phyloP scores from a whole-genome alignment of 2,888 invertebrate genomes.

The Corbicula japonica region DNA sequence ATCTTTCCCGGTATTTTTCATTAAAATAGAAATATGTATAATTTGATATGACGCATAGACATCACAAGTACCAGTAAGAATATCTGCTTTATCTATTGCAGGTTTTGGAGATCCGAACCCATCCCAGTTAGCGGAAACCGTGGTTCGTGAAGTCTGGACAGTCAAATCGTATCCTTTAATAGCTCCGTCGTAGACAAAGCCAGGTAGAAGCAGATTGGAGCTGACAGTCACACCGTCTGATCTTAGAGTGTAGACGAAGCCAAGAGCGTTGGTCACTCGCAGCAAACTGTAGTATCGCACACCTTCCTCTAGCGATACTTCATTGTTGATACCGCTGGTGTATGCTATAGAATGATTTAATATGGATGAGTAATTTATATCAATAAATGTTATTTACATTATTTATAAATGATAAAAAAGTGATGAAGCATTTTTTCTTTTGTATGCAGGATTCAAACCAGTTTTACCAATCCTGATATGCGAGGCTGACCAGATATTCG shows the following conservation, averaged over 20 bases:
- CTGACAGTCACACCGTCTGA: constrained; percentile 77
- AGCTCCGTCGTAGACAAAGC: constrained; percentile 75
- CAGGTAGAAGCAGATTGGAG: constrained; percentile 75
- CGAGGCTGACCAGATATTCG: no score
- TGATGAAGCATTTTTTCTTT: no score
- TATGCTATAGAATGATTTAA: no score
- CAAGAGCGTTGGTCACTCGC: constrained; percentile 73
- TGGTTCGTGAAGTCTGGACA: constrained; percentile 62
- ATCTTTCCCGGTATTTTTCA: no score
- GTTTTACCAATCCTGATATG: no score
- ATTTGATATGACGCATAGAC: no score
- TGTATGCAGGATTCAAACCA: no score
- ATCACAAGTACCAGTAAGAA: constrained; percentile 67
- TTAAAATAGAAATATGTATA: no score
- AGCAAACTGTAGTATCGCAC: constrained; percentile 74
- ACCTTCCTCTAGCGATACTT: constrained; percentile 73
- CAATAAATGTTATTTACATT: no score
- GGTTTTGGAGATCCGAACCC: constrained; percentile 74
- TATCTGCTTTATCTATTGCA: constrained; percentile 47
- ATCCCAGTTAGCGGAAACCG: constrained; percentile 77
- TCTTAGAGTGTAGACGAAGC: constrained; percentile 69
- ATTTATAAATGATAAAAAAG: no score
- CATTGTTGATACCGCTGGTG: no score
- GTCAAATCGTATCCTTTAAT: constrained; percentile 71
- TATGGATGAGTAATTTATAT: no score